Evolutionary conservation across 53 echinoderm and acorn worm species (phyloP), one percentile per base, ranked within the genome.

Genomic region (Mesocentrotus franciscanus): DNA sequence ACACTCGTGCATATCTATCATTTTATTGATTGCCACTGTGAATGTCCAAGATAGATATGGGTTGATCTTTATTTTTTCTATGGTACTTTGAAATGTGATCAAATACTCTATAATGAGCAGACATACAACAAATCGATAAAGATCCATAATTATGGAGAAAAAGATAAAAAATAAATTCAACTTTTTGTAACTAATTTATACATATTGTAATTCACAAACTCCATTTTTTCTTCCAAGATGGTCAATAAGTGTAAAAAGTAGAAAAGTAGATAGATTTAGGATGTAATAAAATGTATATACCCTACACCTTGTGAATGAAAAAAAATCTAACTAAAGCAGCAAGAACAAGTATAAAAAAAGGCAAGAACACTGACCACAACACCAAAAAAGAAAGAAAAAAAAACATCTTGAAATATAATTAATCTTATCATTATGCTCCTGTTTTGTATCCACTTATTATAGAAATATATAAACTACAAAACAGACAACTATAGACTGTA

Each of bases 341-440:
- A 87, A 58, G 27, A n/a, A 87, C 56, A 87, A 87, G 56, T 57
- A 27, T n/a, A 85, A 20, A n/a, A 56, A 87, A 87, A 87, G 87
- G 87, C 87, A 87, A 87, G 87, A 87, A 87, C 29, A 58, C 26
- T 57, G 87, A 87, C 87, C 87, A 87, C 5, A 87, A 87, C 57
- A 87, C 87, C 87, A 57, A 58, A 58, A 84, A 0, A 58, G 81
- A 81, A 81, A 39, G 35, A 81, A 17, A 74, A 68, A 68, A 68
- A 8, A 74, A 30, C 32, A 30, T 74, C 14, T 74, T 74, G 32
- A 74, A 74, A 30, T 74, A 74, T 18, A 55, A 90, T 60, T 29
- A 32, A 13, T 30, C 15, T 90, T 32, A 27, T 59, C 8, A 42
- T 39, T 42, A 20, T 1, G 17, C 15, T 39, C 11, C 81, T 8